Percentiles rank a stretch among this genome's conserved stretches.
Evolutionary conservation across 2,888 invertebrate genomes (phyloP).

Genomic region (Parnassius apollo): DNA sequence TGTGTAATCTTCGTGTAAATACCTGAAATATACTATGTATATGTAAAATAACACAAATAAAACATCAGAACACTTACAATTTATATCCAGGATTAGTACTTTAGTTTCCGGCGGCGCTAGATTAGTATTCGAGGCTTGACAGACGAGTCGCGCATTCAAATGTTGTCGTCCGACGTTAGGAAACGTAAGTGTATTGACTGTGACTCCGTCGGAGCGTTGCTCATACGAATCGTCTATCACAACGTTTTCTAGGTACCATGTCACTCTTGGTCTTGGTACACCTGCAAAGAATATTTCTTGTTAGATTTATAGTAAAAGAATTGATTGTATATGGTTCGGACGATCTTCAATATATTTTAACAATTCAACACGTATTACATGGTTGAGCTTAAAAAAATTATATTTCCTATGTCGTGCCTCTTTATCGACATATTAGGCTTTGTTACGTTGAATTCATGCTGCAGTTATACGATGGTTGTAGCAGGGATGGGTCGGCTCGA

Average conservation of each 20-base stretch:
- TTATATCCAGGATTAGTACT: conserved; percentile 90
- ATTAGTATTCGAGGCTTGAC: conserved; percentile 94
- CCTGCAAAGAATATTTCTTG: conserved; percentile 66
- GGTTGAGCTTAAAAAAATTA: too few species aligned
- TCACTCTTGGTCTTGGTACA: conserved; percentile 88
- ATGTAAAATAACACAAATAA: neutral
- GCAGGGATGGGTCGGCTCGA: too few species aligned
- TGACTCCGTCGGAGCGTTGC: conserved; percentile 84
- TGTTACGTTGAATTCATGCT: too few species aligned
- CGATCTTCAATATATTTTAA: too few species aligned
- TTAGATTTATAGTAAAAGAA: neutral
- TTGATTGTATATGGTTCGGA: too few species aligned
- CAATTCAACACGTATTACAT: too few species aligned
- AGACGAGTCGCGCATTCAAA: conserved; percentile 90
- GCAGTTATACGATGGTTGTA: too few species aligned
- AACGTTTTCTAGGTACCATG: conserved; percentile 92
- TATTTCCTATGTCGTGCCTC: too few species aligned
- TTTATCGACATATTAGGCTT: too few species aligned
- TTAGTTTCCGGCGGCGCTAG: conserved; percentile 88
- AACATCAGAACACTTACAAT: conserved; percentile 84
- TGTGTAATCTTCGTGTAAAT: neutral
- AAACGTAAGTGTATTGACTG: conserved; percentile 89
- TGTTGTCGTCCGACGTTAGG: conserved; percentile 91
- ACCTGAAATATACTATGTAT: neutral
- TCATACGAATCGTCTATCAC: conserved; percentile 92